A percentile compares a stretch with the other conserved stretches of the same genome.
Evolutionary conservation across 2,888 invertebrate genomes (phyloP).

Genomic region (Platerodrilus igneus): DNA sequence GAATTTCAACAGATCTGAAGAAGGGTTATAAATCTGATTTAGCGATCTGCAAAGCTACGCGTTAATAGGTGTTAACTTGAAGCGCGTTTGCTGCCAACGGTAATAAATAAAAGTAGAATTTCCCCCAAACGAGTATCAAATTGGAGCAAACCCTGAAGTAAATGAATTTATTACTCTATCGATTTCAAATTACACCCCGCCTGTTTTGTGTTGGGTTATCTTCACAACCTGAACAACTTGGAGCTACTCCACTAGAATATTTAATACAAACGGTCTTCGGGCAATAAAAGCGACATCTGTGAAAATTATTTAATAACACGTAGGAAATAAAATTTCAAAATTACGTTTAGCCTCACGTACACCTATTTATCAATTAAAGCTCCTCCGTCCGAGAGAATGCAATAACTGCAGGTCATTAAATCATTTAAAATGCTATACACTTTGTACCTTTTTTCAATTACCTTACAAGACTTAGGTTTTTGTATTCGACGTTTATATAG

Average conservation of each 20-base stretch:
- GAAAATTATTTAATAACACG: slow-evolving; percentile 22
- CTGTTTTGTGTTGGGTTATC: slow-evolving; percentile 35
- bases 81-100: slow-evolving; percentile 15
- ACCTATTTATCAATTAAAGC: slow-evolving; percentile 44
- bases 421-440: slow-evolving; percentile 42
- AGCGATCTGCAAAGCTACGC: slow-evolving; percentile 20
- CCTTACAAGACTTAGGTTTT: slow-evolving; percentile 18
- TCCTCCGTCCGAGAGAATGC: slow-evolving; percentile 35
- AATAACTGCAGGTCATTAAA: slow-evolving; percentile 40
- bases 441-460: slow-evolving; percentile 40
- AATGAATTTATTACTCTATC: slow-evolving; percentile 39
- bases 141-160: slow-evolving; percentile 24
- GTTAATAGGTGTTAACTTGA: slow-evolving; percentile 27
- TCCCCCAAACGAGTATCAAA: slow-evolving; percentile 22
- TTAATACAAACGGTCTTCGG: slow-evolving; percentile 4
- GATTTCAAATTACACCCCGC: slow-evolving; percentile 38
- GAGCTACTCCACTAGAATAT: slow-evolving; percentile 11
- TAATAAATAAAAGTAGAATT: slow-evolving; percentile 19
- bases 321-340: slow-evolving; percentile 22
- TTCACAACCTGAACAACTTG: slow-evolving; percentile 16
- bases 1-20: no score
- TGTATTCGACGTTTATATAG: slow-evolving; percentile 7
- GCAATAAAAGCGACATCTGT: slow-evolving; percentile 12
- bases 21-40: slow-evolving; percentile 12
- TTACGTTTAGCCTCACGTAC: slow-evolving; percentile 37